A percentile compares a stretch with the other conserved stretches of the same genome.
phyloP scores from a whole-genome alignment of 2,797 vertebrate genomes.

The Gallirallus australis region DNA sequence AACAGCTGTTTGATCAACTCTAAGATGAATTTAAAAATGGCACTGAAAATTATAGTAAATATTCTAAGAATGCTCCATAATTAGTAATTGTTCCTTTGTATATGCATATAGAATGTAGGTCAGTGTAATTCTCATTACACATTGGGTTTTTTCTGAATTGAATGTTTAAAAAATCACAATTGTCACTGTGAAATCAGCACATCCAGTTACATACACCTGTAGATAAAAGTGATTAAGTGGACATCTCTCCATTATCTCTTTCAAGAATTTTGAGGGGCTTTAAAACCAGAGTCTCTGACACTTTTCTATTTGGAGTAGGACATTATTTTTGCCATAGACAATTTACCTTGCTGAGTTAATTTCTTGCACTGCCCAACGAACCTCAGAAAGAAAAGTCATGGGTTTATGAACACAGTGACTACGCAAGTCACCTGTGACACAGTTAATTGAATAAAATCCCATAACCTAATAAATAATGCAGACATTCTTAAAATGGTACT shows the following conservation, averaged over 20 bases:
- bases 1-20: background rate
- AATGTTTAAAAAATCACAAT: background rate
- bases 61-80: background rate
- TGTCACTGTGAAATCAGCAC: background rate
- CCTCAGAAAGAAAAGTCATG: background rate
- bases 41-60: background rate
- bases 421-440: background rate
- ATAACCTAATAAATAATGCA: background rate
- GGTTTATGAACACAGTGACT: background rate
- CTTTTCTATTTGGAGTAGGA: background rate
- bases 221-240: background rate
- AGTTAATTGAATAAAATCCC: conserved; percentile 12
- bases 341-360: background rate
- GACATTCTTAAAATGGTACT: background rate
- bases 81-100: background rate
- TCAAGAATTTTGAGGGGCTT: background rate
- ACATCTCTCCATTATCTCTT: background rate
- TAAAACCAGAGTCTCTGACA: background rate
- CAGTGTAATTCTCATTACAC: background rate
- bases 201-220: background rate
- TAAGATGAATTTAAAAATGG: background rate
- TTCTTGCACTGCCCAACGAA: background rate
- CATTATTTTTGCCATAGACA: background rate
- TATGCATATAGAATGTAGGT: background rate
- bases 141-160: background rate